Percentiles rank a stretch among this genome's conserved stretches.
Conservation (phyloP, 2,797 vertebrate species). For the Ceyx erithaca region DNA sequence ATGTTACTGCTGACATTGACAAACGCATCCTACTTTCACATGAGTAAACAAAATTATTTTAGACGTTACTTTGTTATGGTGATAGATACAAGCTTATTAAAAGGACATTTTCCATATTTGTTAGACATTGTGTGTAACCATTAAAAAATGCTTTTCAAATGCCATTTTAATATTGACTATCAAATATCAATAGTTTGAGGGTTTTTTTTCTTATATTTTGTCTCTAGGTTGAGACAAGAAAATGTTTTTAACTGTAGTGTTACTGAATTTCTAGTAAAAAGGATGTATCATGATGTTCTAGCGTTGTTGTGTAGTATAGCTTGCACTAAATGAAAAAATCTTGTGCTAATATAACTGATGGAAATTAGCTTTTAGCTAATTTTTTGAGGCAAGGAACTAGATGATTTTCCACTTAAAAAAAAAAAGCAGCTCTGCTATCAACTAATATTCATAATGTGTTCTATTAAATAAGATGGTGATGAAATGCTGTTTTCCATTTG, state of each 20-base stretch:
- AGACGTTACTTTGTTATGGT: neutral
- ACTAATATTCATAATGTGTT: neutral
- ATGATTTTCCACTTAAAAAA: neutral
- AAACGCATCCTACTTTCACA: neutral
- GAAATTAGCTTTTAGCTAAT: neutral
- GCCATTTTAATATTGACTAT: neutral
- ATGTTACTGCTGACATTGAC: neutral
- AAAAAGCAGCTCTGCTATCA: neutral
- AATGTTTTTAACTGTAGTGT: neutral
- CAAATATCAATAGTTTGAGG: neutral
- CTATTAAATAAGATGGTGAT: neutral
- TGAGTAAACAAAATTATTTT: neutral
- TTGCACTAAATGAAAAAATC: neutral
- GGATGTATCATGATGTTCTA: neutral
- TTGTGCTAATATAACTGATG: neutral
- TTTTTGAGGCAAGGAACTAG: neutral
- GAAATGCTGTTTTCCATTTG: neutral
- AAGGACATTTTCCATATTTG: neutral
- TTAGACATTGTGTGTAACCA: neutral
- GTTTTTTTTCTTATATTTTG: neutral
- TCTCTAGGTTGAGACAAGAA: neutral
- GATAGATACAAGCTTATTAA: neutral
- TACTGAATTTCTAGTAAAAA: neutral
- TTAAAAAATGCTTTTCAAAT: neutral
- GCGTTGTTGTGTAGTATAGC: neutral